These are phyloP conservation scores for Eurosta solidaginis DNA, from an alignment of 1,140 invertebrate genomes.

Conservation along the genomic window DNA sequence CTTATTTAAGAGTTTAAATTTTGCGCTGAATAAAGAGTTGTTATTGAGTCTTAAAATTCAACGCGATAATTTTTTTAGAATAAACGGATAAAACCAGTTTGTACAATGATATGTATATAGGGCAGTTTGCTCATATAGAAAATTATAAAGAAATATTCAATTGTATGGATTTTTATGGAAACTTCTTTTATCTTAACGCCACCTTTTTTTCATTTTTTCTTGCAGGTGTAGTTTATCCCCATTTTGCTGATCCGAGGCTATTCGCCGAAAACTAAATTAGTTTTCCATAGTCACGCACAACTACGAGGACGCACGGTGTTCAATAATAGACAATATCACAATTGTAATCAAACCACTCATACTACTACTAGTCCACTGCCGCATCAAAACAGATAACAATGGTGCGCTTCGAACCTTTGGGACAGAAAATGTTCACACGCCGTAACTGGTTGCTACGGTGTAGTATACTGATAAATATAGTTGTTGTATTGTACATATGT, in stretches of 20 bases:
- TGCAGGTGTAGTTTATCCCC: not conserved
- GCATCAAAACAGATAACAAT: not conserved
- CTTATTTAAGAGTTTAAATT: not conserved
- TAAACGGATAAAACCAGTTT: not conserved
- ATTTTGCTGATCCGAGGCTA: too few relatives aligned
- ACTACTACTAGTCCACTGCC: constrained; percentile 4
- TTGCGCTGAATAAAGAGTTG: not conserved
- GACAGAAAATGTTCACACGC: constrained; percentile 63
- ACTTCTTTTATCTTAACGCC: too few relatives aligned
- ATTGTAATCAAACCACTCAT: too few relatives aligned
- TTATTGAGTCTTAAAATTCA: not conserved
- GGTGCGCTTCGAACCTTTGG: constrained; percentile 55
- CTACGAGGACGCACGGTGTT: too few relatives aligned
- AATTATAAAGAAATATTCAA: too few relatives aligned
- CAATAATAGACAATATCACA: too few relatives aligned
- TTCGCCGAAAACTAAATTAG: too few relatives aligned
- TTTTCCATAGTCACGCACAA: too few relatives aligned
- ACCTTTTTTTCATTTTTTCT: not conserved
- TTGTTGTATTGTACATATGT: constrained; percentile 72
- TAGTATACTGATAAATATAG: constrained; percentile 74
- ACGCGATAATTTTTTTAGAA: not conserved
- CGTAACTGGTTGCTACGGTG: constrained; percentile 74
- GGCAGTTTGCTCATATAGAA: too few relatives aligned
- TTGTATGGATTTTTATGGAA: too few relatives aligned
- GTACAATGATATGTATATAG: too few relatives aligned